A percentile compares a stretch with the other conserved stretches of the same genome.
phyloP scores from a whole-genome alignment of 2,113 vertebrate species.

The Bos taurus region ARS-UCD2.0 NC_037348.1:11339001-11339500 shows the following conservation, averaged over 20 bases:
- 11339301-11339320: constrained; percentile 85
- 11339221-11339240: constrained; percentile 83
- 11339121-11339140: constrained; percentile 96
- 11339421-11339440: constrained; percentile 73
- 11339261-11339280: constrained; percentile 81
- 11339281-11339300: constrained; percentile 83
- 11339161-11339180: constrained; percentile 99
- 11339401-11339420: constrained; percentile 82
- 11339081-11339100: constrained; percentile 98
- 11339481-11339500: neutral
- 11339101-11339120: constrained; percentile 95
- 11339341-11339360: constrained; percentile 84
- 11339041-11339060: constrained; percentile 96
- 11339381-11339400: constrained; percentile 88
- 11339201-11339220: constrained; percentile 55
- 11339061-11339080: constrained; percentile 99
- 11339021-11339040: constrained; percentile 91
- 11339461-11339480: constrained; percentile 73
- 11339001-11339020: constrained; percentile 88
- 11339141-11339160: constrained; percentile 99
- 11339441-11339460: constrained; percentile 75
- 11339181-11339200: constrained; percentile 94
- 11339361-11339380: constrained; percentile 85
- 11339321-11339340: constrained; percentile 85
- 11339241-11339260: constrained; percentile 84